Base-by-base conservation (phyloP, 1,140 invertebrate species). In the Cyclargus thomasi region DNA sequence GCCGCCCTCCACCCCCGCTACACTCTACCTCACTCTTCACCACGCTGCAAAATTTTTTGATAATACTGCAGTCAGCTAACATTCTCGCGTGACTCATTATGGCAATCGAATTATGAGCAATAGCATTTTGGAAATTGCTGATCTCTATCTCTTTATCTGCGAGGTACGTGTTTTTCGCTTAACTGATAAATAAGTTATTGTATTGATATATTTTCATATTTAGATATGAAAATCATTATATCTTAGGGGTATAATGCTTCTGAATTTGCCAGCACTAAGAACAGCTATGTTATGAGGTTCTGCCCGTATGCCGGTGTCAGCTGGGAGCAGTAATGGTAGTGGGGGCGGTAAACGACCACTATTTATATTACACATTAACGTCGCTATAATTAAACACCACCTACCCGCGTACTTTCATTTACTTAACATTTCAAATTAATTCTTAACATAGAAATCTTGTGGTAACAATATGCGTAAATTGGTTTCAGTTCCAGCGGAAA, bases 21-120 rank as follows among this genome's bases (percentile, higher is more conserved):
- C 55, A 63, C 36, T 62, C 65, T 62, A 63, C 62, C 64, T 65
- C 57, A 59, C 67, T 69, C 65, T 64, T 59, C 55, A 69, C 36
- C 57, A 0, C 1, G 10, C 55, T 59, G 18, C 55, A 1, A 59
- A 20, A 10, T 11, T 18, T 59, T 20, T 20, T 20, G 53, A 59
- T 21, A 18, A 20, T 21, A 20, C 55, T 59, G 17, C 10, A 1
- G 55, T 21, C 0, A 16, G 39, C 14, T 47, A 4, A 8, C 3
- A 39, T 2, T 39, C 10, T 16, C 39, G 14, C 11, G 39, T 47
- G 39, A 8, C 11, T 47, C 39, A 47, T 47, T 47, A 4, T 47
- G 39, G 39, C 2, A 1, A 47, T 47, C 39, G 39, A 47, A 47
- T 14, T 47, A 14, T 47, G 39, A 47, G 4, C 10, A 47, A 47